A percentile compares a stretch with the other conserved stretches of the same genome.
These are phyloP conservation scores for Xylocampa areola DNA, from an alignment of 2,888 invertebrate genomes.

Conservation along the genomic window DNA sequence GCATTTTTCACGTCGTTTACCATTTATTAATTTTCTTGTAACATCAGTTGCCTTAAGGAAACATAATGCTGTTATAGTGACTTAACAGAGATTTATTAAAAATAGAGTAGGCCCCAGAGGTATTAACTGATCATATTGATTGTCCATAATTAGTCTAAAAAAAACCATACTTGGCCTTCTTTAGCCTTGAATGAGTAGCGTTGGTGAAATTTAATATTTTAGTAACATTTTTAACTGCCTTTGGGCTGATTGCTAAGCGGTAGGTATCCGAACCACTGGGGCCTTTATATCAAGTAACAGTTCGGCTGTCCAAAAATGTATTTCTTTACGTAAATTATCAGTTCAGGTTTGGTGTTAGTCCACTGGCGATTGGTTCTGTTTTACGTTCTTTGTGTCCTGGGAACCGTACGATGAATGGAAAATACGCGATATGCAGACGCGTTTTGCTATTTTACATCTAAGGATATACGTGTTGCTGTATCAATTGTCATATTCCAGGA, in stretches of 20 bases:
- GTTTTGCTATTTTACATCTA: no score
- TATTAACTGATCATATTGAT: slow-evolving; percentile 2
- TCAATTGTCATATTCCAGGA: background rate
- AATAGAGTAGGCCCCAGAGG: slow-evolving; percentile 16
- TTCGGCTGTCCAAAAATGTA: slow-evolving; percentile 24
- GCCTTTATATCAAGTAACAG: slow-evolving; percentile 33
- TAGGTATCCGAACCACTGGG: slow-evolving; percentile 26
- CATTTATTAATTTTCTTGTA: slow-evolving; percentile 10
- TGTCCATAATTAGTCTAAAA: slow-evolving; percentile 4
- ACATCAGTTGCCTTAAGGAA: slow-evolving; percentile 13
- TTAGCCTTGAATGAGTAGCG: slow-evolving; percentile 6
- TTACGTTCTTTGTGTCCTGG: background rate
- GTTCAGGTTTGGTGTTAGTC: slow-evolving; percentile 41
- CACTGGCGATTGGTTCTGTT: slow-evolving; percentile 35
- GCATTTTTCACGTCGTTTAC: slow-evolving; percentile 1
- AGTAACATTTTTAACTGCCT: slow-evolving; percentile 48
- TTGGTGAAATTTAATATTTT: slow-evolving; percentile 42
- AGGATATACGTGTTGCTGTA: background rate
- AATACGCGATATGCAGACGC: no score
- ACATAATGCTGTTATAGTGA: slow-evolving; percentile 7
- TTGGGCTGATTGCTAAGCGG: slow-evolving; percentile 28
- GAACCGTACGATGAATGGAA: background rate
- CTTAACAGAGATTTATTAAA: slow-evolving; percentile 1
- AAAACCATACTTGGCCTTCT: background rate
- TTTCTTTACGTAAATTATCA: slow-evolving; percentile 18